Base-by-base conservation (phyloP, 2,797 vertebrate genomes). In the Muraenolepis orangiensis region DNA sequence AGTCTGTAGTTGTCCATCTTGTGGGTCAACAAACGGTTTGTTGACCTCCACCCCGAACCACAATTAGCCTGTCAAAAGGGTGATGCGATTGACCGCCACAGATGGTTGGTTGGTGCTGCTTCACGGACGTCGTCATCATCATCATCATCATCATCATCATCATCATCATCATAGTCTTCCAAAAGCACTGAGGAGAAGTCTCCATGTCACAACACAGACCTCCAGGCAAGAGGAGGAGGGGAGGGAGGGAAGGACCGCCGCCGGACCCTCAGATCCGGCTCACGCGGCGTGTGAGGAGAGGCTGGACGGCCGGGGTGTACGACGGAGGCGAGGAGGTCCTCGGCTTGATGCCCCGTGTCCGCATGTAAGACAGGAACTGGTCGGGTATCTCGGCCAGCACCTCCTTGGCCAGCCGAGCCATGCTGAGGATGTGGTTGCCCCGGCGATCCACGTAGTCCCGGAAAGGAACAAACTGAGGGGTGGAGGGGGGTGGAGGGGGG, bases 301-400 rank as follows among this genome's bases (percentile, higher is more conserved):
- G 92, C 0, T 94, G 95, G 46, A 94, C 75, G 0, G 86, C 85
- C 2, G 88, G 78, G 13, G 95, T 95, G 77, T 96, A 97, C 0
- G 96, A 97, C 0, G 96, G 95, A 3, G 96, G 96, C 0, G 96
- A 95, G 1, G 95, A 90, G 0, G 94, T 95, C 0, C 93, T 96
- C 0, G 98, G 98, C 91, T 98, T 98, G 93, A 99, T 97, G 83
- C 97, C 96, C 75, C 96, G 91, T 87, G 96, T 96, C 80, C 96
- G 94, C 97, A 97, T 97, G 90, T 98, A 99, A 83, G 97, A 96
- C 14, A 99, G 94, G 83, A 99, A 98, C 91, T 99, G 98, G 85
- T 99, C 97, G 0, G 98, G 98, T 84, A 99, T 96, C 88, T 99
- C 98, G 0, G 97, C 98, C 3, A 99, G 90, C 14, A 99, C 97